Evolutionary conservation across 2,113 vertebrate genomes (phyloP).

Genomic region (Syrrhaptes paradoxus): DNA sequence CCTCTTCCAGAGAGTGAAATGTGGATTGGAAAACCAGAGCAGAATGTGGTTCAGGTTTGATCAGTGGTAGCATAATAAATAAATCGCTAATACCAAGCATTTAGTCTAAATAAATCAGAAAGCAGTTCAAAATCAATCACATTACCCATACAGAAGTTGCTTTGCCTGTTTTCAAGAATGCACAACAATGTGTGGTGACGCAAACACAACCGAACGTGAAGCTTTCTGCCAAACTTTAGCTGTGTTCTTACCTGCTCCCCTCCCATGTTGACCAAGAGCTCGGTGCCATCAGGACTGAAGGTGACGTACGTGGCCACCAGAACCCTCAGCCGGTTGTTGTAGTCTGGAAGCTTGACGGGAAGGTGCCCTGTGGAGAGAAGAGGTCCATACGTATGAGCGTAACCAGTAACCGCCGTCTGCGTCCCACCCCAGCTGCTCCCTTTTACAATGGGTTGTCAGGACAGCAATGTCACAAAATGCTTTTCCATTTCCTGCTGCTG

Average conservation of each 20-base stretch:
- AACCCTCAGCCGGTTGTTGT: conserved; percentile 93
- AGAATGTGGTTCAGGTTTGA: background rate
- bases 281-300: conserved; percentile 97
- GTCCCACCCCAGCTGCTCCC: background rate
- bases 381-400: accelerated
- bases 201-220: background rate
- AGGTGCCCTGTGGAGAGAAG: conserved; percentile 84
- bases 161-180: background rate
- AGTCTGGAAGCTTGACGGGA: conserved; percentile 93
- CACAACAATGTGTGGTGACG: too few species aligned
- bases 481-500: background rate
- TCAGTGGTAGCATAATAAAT: background rate
- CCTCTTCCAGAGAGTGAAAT: background rate
- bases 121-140: background rate
- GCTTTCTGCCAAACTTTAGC: background rate
- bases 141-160: background rate
- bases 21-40: background rate
- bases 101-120: background rate
- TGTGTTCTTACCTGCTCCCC: conserved; percentile 89
- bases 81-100: background rate
- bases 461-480: background rate
- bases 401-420: background rate
- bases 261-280: conserved; percentile 98
- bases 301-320: conserved; percentile 96
- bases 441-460: background rate